Conservation (phyloP, 35 echinoderm and acorn worm species). For the Nesometra sesokonis region DNA sequence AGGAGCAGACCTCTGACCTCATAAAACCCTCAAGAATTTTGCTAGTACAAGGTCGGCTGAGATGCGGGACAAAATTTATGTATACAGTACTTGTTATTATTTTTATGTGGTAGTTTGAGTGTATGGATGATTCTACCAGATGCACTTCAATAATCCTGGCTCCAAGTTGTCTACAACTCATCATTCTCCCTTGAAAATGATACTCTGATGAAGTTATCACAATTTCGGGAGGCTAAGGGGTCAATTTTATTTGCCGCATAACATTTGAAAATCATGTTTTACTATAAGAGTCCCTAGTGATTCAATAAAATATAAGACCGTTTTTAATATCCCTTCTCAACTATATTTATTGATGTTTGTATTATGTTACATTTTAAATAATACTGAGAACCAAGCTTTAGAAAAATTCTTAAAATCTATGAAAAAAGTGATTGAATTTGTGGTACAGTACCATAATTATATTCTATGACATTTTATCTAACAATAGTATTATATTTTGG, state of each 20-base stretch:
- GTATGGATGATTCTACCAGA: not conserved
- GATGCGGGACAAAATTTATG: not conserved
- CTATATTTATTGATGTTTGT: too few species aligned
- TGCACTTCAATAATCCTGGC: not conserved
- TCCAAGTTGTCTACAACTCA: not conserved
- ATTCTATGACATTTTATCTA: too few species aligned
- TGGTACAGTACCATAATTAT: too few species aligned
- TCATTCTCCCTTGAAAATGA: not conserved
- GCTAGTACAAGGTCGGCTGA: not conserved
- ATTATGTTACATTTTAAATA: too few species aligned
- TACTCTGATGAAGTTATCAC: not conserved
- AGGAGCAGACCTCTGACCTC: not conserved
- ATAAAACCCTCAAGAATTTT: not conserved
- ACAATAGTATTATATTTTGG: too few species aligned
- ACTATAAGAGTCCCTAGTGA: not conserved
- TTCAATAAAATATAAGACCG: not conserved
- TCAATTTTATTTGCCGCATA: not conserved
- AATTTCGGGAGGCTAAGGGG: not conserved
- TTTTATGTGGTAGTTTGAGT: not conserved
- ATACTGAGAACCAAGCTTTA: too few species aligned
- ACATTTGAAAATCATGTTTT: not conserved
- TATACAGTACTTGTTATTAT: not conserved
- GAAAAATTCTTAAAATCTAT: too few species aligned
- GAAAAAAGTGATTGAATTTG: too few species aligned
- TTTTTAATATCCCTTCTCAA: not conserved